These are phyloP conservation scores for Apotomis turbidana DNA, from an alignment of 2,888 invertebrate species.

Conservation along the genomic window DNA sequence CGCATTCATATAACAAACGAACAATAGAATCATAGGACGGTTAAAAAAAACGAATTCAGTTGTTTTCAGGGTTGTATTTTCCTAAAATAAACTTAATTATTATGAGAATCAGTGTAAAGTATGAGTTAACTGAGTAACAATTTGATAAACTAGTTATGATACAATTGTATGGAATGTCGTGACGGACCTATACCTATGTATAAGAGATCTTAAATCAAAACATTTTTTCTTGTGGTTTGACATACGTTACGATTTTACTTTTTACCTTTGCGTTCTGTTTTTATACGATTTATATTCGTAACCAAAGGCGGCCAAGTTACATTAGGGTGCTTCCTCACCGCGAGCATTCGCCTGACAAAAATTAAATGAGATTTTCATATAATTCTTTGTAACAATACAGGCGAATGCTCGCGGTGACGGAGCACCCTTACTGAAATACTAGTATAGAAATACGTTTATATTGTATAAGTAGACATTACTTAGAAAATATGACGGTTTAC, in stretches of 20 bases:
- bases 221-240: neutral
- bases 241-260: neutral
- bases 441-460: too few species aligned
- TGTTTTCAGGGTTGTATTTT: neutral
- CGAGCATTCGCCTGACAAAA: too few species aligned
- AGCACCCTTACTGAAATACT: too few species aligned
- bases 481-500: too few species aligned
- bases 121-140: constrained; percentile 9
- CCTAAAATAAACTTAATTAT: constrained; percentile 5
- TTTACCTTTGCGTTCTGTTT: neutral
- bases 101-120: constrained; percentile 18
- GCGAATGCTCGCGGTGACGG: too few species aligned
- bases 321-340: too few species aligned
- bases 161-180: constrained; percentile 14
- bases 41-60: neutral
- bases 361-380: too few species aligned
- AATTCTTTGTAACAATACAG: too few species aligned
- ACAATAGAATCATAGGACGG: neutral
- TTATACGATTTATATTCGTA: too few species aligned
- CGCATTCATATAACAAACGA: neutral
- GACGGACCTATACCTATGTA: neutral
- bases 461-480: too few species aligned
- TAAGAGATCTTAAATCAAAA: neutral
- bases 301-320: too few species aligned
- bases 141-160: constrained; percentile 5